Evolutionary conservation across 2,888 invertebrate species (phyloP).

Genomic region (Patella pellucida): DNA sequence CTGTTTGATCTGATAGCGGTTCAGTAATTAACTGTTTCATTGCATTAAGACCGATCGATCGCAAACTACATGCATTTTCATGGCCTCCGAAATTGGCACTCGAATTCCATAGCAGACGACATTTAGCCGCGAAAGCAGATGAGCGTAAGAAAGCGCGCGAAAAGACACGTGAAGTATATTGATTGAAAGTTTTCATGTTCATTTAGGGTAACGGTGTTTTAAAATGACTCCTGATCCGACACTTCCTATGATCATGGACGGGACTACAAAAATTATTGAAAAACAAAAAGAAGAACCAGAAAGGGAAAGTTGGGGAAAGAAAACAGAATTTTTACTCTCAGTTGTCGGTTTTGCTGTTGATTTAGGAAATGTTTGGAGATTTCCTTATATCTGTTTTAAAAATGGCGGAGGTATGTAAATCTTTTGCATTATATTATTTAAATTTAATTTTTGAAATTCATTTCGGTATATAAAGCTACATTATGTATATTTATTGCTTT

Average conservation of each 20-base stretch:
- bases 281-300: slow-evolving; percentile 42
- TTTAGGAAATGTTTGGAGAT: slow-evolving; percentile 91
- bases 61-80: slow-evolving; percentile 26
- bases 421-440: too few species aligned
- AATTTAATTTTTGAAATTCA: too few species aligned
- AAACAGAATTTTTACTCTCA: slow-evolving; percentile 94
- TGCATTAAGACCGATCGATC: slow-evolving; percentile 18
- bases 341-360: slow-evolving; percentile 98
- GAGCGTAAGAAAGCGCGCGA: slow-evolving; percentile 24
- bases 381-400: slow-evolving; percentile 93
- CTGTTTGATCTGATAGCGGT: too few species aligned
- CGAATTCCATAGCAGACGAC: slow-evolving; percentile 14
- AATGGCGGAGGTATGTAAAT: slow-evolving; percentile 92
- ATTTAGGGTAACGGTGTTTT: too few species aligned
- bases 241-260: slow-evolving; percentile 43
- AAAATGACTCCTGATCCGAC: slow-evolving; percentile 40
- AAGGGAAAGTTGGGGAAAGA: slow-evolving; percentile 89
- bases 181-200: too few species aligned
- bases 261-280: slow-evolving; percentile 45
- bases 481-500: too few species aligned
- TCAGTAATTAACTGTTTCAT: slow-evolving; percentile 23
- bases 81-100: slow-evolving; percentile 25
- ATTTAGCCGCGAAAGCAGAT: slow-evolving; percentile 17
- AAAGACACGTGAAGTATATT: slow-evolving; percentile 1
- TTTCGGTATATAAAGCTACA: too few species aligned